Evolutionary conservation across 2,113 vertebrate species (phyloP).

Genomic region (Podarcis muralis): DNA sequence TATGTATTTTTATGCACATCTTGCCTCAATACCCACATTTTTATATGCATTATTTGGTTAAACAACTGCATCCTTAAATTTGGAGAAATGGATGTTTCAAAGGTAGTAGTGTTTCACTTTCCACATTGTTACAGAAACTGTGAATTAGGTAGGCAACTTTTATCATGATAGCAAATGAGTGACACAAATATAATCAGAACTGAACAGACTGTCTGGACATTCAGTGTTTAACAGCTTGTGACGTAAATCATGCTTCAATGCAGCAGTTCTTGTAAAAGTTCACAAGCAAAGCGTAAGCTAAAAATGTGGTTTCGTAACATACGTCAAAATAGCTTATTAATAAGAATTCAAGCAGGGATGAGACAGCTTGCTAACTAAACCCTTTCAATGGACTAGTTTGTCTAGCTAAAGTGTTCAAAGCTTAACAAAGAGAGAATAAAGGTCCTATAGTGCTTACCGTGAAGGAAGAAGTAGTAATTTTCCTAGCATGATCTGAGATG

Average conservation of each 20-base stretch:
- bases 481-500: constrained; percentile 26
- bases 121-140: too few relatives aligned
- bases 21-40: too few relatives aligned
- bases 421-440: background rate
- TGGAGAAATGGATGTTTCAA: too few relatives aligned
- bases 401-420: background rate
- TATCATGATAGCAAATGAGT: background rate
- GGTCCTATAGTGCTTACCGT: background rate
- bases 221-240: background rate
- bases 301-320: background rate
- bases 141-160: background rate
- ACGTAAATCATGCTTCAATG: accelerated
- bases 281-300: background rate
- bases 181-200: background rate
- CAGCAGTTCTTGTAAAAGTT: background rate
- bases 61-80: too few relatives aligned
- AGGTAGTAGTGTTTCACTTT: too few relatives aligned
- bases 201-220: background rate
- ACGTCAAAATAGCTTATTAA: background rate
- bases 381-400: constrained; percentile 27
- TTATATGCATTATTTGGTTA: too few relatives aligned
- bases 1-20: too few relatives aligned
- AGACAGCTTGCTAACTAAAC: constrained; percentile 15
- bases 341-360: background rate
- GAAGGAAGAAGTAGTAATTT: background rate